These are phyloP conservation scores for Malacoraja senta DNA, from an alignment of 2,797 vertebrate genomes.

Conservation along the genomic window DNA sequence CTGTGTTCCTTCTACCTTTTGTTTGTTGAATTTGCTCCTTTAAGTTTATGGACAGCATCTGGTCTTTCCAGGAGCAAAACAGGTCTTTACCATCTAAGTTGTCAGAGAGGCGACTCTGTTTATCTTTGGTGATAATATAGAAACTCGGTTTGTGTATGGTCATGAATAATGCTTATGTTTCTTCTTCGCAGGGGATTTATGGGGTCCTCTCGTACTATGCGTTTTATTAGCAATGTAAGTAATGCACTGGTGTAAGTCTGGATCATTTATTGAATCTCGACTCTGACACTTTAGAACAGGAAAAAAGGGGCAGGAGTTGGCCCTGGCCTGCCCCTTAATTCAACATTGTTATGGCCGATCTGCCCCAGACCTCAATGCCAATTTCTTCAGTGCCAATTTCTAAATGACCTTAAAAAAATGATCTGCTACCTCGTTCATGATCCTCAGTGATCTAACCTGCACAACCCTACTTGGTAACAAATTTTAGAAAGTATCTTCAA, in stretches of 20 bases:
- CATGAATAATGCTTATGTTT: slow-evolving; percentile 17
- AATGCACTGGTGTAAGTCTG: slow-evolving; percentile 29
- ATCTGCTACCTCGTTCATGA: no score
- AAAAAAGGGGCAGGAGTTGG: no score
- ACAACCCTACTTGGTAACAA: no score
- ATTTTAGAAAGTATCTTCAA: no score
- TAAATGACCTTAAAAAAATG: no score
- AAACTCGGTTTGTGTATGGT: background rate
- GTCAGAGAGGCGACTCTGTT: background rate
- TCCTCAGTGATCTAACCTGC: no score
- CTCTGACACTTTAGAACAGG: no score
- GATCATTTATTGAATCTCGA: background rate
- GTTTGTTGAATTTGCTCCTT: background rate
- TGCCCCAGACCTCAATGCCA: no score
- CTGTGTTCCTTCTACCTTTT: background rate
- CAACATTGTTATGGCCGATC: no score
- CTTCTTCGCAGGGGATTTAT: slow-evolving; percentile 77
- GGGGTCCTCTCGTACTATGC: slow-evolving; percentile 91
- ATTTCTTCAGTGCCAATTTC: no score
- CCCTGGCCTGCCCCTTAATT: no score
- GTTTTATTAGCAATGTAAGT: slow-evolving; percentile 86
- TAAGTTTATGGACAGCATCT: background rate
- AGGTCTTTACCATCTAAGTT: background rate
- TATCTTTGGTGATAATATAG: background rate
- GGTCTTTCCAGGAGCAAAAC: background rate